Evolutionary conservation across 1,140 invertebrate genomes (phyloP).

Genomic region (Drosophila jambulina): DNA sequence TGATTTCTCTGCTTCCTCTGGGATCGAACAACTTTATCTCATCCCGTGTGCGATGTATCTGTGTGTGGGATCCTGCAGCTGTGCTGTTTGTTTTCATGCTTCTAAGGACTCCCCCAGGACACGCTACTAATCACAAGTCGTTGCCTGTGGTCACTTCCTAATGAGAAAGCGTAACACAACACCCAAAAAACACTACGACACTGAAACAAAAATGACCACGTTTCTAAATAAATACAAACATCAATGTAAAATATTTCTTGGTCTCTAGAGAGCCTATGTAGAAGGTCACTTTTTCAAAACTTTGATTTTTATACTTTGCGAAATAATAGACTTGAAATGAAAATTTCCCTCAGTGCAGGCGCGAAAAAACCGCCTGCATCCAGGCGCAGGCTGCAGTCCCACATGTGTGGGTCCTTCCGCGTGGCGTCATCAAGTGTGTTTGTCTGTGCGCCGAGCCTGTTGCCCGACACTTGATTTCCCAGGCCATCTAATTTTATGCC

Average conservation of each 20-base stretch:
- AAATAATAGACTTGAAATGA: background rate
- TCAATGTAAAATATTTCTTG: too few relatives aligned
- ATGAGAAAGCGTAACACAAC: slow-evolving; percentile 71
- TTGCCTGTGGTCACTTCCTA: slow-evolving; percentile 78
- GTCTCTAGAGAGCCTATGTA: too few relatives aligned
- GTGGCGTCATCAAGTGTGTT: slow-evolving; percentile 67
- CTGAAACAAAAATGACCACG: background rate
- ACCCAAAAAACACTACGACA: slow-evolving; percentile 49
- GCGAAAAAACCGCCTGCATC: slow-evolving; percentile 16
- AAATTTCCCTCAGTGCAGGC: background rate
- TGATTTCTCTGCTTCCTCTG: slow-evolving; percentile 49
- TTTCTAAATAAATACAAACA: background rate
- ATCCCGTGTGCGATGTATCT: slow-evolving; percentile 17
- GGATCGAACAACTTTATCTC: slow-evolving; percentile 61
- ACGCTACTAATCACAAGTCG: slow-evolving; percentile 72
- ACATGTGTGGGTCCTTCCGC: slow-evolving; percentile 49
- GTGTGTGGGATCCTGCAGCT: slow-evolving; percentile 54
- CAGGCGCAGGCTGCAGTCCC: slow-evolving; percentile 25
- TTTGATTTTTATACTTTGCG: background rate
- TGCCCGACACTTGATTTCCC: slow-evolving; percentile 75
- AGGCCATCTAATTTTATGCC: slow-evolving; percentile 76
- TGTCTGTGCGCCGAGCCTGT: slow-evolving; percentile 35
- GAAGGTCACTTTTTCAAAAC: background rate
- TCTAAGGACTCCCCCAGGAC: slow-evolving; percentile 69
- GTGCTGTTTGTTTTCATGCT: slow-evolving; percentile 53